Evolutionary conservation across 2,113 vertebrate genomes (phyloP), one percentile per base, ranked within the genome.

Genomic region (Rhombomys opimus): DNA sequence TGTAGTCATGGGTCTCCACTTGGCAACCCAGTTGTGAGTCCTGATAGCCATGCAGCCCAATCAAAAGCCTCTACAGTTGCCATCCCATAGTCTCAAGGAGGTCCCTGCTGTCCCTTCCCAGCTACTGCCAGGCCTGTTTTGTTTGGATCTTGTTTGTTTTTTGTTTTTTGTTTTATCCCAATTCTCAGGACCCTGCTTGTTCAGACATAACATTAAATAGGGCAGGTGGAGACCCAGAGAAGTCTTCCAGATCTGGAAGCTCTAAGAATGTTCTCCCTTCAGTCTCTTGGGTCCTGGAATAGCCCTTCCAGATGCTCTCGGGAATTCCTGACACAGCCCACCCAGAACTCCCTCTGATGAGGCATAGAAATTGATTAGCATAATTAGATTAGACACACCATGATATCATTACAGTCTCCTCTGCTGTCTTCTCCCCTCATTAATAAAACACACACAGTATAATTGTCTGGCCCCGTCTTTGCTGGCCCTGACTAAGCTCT

Each of bases 311-410:
- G 46, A 84, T 65, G 77, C 86, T 85, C 93, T 30, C 11, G 54
- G 85, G 92, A 88, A 95, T 93, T 94, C 93, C 90, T 95, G 91
- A 95, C 82, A 92, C 20, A 9, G 68, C 81, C 84, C 82, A 91
- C 75, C 22, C 0, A 9, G 93, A 89, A 97, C 76, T 95, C 89
- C 94, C 87, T 73, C 54, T 97, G 95, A 97, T 93, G 87, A 98
- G 96, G 93, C 94, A 22, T 94, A 97, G 91, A 95, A 97, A 97
- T 93, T 90, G 86, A 98, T 97, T 97, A 98, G 90, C 95, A 96
- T 98, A 97, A 98, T 97, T 97, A 94, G 96, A 98, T 98, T 96
- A 94, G 91, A 96, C 92, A 91, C 70, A 63, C 96, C 93, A 87
- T 86, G 94, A 96, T 96, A 88, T 95, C 96, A 95, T 97, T 98